Conservation (phyloP, 2,113 vertebrate species). For the Eurystomus gularis region DNA sequence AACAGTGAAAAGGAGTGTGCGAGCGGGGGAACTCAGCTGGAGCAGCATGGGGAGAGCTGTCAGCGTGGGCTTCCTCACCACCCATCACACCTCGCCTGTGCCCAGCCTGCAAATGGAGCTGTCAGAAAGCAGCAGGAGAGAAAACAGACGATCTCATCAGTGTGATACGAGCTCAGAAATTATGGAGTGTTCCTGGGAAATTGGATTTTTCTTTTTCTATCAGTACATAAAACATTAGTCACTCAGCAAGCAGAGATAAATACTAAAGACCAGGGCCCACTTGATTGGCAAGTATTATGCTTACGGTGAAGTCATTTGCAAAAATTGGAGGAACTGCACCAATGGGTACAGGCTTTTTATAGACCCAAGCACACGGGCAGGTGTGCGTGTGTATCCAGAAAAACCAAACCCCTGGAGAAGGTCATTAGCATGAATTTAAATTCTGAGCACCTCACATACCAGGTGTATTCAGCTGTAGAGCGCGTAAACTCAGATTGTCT, state of each 20-base stretch:
- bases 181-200: background rate
- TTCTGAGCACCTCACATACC: background rate
- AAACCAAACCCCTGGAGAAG: background rate
- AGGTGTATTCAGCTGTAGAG: background rate
- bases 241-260: background rate
- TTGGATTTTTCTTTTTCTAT: too few relatives aligned
- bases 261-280: background rate
- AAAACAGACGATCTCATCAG: background rate
- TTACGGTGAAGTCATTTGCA: background rate
- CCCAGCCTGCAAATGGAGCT: fast-evolving
- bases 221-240: background rate
- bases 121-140: background rate
- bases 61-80: too few relatives aligned
- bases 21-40: too few relatives aligned
- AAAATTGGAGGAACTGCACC: background rate
- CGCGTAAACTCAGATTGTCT: background rate
- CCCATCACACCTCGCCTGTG: too few relatives aligned
- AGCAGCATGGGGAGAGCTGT: too few relatives aligned
- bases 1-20: too few relatives aligned
- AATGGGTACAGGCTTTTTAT: background rate
- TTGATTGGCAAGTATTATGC: background rate
- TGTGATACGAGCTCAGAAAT: background rate
- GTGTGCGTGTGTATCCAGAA: background rate
- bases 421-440: background rate
- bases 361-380: background rate